Evolutionary conservation across 2,113 vertebrate genomes (phyloP), one percentile per base, ranked within the genome.

Genomic region (Daboia siamensis): DNA sequence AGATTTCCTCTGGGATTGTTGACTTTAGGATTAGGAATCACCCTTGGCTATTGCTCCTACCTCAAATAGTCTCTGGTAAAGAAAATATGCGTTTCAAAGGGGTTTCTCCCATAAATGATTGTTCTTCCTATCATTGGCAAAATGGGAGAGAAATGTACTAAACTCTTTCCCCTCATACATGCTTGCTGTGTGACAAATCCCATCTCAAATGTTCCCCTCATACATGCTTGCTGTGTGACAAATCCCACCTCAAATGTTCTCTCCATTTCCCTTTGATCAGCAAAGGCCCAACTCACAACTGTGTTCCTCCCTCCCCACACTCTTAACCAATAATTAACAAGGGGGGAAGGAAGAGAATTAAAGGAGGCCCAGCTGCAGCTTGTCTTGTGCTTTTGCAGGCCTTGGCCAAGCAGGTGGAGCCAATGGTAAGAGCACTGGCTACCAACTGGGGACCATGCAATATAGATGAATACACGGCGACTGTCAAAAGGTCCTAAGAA

Each of bases 401-500:
- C 91, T 54, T 12, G 15, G 55, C 87, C 87, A 64, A 55, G 54
- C 90, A 89, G 90, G 89, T 57, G 90, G 20, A 94, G 89, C 20
- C 2, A 61, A 0, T 23, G 48, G 74, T 12, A n/a, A 87, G 21
- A 91, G 52, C 24, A 11, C 80, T 91, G 15, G n/a, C 33, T 86
- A 29, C 55, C 84, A 0, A 0, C 23, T 91, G 93, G 94, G 92
- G 87, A 13, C 48, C 91, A 93, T 92, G 94, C 89, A 93, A 91
- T 3, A 13, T 90, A 96, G 93, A 96, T 92, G 90, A 95, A 96
- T 69, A 90, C 86, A 57, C 26, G 6, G 5, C 10, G 9, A 85
- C 52, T 90, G 94, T 93, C 93, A 95, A 92, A 94, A 96, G 88
- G 92, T 88, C 93, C 48, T 11, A 64, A 95, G 92, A 95, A 89